Evolutionary conservation across 2,113 vertebrate genomes (phyloP), one percentile per base, ranked within the genome.

Genomic region (Clarias magur): DNA sequence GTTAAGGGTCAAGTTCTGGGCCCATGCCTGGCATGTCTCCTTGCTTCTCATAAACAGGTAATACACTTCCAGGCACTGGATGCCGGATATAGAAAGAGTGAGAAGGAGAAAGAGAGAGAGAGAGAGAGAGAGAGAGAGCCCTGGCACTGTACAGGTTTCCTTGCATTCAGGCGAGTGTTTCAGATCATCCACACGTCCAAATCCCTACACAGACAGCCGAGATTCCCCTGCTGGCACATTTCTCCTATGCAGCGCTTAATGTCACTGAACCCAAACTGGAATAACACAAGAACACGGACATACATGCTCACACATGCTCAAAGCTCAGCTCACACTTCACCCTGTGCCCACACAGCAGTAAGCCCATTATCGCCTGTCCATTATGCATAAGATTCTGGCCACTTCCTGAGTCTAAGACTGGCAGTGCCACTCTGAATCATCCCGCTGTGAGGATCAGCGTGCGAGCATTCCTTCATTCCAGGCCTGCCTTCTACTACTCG

Each of bases 41-140:
- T 38, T 56, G 42, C 62, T 84, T 86, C 79, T 78, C 68, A 90
- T 86, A 90, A 88, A 85, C 83, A 88, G 78, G 85, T 54, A n/a
- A 75, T 72, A 21, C 73, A 88, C 65, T 82, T 85, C 54, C 48
- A 83, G 30, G 38, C 9, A 84, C 53, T 1, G 1, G 25, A 13
- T 56, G 19, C 42, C 54, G 38, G 54, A 82, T 85, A 27, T 30
- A 34, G 54, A 84, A 75, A 75, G 9, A 80, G 17, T 0, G 17
- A 38, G 25, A 76, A 76, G 13, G 21, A 53, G 21, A 56, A n/a
- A 82, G 23, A n/a, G 38, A 83, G 53, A 57, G 21, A 54, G 11
- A 5, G 23, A 54, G 48, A 76, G 21, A 21, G 27, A 80, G n/a
- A 21, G 6, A 34, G 27, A 27, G 13, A 13, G 53, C 19, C 23